Base-by-base conservation (phyloP, 2,113 vertebrate species). In the Callionymus lyra region DNA sequence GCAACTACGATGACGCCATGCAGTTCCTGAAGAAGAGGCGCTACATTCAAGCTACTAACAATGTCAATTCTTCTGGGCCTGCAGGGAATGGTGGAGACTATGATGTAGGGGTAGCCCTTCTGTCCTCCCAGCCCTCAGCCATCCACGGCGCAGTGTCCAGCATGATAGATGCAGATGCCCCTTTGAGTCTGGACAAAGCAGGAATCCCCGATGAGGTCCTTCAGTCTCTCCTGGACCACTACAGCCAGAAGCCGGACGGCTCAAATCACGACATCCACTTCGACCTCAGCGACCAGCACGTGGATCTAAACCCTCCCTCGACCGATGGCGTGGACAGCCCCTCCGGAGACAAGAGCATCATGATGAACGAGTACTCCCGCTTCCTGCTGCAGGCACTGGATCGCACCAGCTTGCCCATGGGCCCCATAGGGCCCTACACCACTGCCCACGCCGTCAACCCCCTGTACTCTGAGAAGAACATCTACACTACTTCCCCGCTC, bases 311-410 rank as follows among this genome's bases (percentile, higher is more conserved):
- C 72, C 47, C 86, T 6, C 71, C 84, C 44, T 6, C 75, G 0
- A 84, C 82, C 10, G 88, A 90, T 6, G 83, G 83, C 41, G 43
- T 85, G 1, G 89, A 89, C 34, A 85, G 90, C 46, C 74, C 89
- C 10, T 77, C 90, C 6, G 89, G 81, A 11, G 96, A 98, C 66
- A 99, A 95, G 70, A 76, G 85, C 2, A 85, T 73, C 60, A 85
- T 94, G 86, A 89, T 98, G 86, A 87, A 97, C 64, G 96, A 98
- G 67, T 99, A 98, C 80, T 99, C 94, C 2, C 96, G 94, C 83
- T 98, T 95, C 88, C 89, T 99, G 81, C 90, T 98, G 38, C 96
- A 99, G 85, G 92, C 96, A 46, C 84, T 99, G 66, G 96, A 99
- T 84, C 90, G 95, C 84, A 96, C 93, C 76, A 94, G 88, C 73